These are phyloP conservation scores for Agelas oroides DNA, from an alignment of 37 sponge, comb jelly and placozoan genomes.

Conservation along the genomic window DNA sequence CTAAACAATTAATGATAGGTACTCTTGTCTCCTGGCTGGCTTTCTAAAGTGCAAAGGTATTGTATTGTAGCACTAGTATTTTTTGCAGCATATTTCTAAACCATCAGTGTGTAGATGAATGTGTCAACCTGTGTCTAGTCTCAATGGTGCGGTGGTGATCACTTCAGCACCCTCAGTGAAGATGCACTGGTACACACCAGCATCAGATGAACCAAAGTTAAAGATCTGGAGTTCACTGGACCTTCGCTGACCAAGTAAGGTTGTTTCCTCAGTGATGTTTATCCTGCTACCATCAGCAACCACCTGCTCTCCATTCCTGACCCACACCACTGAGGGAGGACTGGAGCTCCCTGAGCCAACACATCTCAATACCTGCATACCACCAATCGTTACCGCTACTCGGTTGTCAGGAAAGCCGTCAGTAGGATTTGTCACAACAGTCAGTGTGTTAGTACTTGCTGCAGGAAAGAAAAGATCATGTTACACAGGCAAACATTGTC, in stretches of 20 bases:
- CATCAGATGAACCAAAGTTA: constrained; percentile 30
- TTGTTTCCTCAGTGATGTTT: not conserved
- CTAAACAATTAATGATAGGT: no score
- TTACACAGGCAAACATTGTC: not conserved
- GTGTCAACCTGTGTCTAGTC: constrained; percentile 49
- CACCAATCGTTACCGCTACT: not conserved
- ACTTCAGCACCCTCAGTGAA: constrained; percentile 34
- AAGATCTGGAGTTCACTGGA: not conserved
- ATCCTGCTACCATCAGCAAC: not conserved
- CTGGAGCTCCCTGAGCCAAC: not conserved
- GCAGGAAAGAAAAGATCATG: not conserved
- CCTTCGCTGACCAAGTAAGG: not conserved
- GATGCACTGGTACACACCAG: constrained; percentile 57
- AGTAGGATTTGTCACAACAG: not conserved
- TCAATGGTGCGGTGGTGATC: constrained; percentile 13
- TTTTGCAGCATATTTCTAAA: no score
- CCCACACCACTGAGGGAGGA: not conserved
- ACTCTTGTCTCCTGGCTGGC: no score
- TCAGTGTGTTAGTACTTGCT: not conserved
- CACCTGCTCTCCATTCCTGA: constrained; percentile 3
- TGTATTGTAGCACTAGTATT: no score
- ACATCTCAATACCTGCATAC: no score
- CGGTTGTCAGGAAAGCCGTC: not conserved
- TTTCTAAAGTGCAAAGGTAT: no score
- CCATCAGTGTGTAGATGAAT: not conserved